phyloP scores from a whole-genome alignment of 2,888 invertebrate genomes.

The Timandra comae region DNA sequence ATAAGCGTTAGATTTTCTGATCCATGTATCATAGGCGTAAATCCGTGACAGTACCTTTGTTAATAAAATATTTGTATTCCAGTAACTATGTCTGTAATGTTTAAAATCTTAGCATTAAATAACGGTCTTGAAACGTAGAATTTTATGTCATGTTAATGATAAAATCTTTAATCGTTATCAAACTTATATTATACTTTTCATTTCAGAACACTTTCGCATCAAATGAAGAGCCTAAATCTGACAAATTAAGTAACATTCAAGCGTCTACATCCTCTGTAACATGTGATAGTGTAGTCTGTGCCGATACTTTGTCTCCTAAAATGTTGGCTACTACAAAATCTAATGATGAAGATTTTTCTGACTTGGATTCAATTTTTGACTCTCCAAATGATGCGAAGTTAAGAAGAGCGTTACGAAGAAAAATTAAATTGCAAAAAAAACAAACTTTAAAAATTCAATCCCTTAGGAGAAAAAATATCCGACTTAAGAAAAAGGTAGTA shows the following conservation, averaged over 20 bases:
- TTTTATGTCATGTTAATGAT: too few species aligned
- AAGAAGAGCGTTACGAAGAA: slow-evolving; percentile 6
- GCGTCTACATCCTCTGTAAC: neutral
- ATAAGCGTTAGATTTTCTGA: neutral
- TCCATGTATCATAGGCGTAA: too few species aligned
- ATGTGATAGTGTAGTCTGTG: neutral
- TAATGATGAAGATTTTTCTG: slow-evolving; percentile 13
- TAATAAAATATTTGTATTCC: too few species aligned
- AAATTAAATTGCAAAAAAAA: slow-evolving; percentile 8
- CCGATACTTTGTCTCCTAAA: neutral
- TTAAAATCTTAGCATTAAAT: too few species aligned
- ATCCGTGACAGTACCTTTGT: too few species aligned
- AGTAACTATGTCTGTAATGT: too few species aligned
- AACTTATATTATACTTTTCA: neutral
- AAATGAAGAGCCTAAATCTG: neutral
- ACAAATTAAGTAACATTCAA: neutral
- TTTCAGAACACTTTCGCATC: neutral
- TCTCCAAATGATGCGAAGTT: slow-evolving; percentile 10
- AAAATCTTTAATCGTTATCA: too few species aligned
- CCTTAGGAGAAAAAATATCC: slow-evolving; percentile 9
- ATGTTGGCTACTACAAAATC: neutral
- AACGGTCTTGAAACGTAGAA: too few species aligned
- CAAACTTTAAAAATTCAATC: slow-evolving; percentile 11
- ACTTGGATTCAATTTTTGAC: slow-evolving; percentile 16
- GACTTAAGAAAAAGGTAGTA: slow-evolving; percentile 10